Evolutionary conservation across 2,888 invertebrate species (phyloP), one percentile per base, ranked within the genome.

Genomic region (Crocallis elinguaria): DNA sequence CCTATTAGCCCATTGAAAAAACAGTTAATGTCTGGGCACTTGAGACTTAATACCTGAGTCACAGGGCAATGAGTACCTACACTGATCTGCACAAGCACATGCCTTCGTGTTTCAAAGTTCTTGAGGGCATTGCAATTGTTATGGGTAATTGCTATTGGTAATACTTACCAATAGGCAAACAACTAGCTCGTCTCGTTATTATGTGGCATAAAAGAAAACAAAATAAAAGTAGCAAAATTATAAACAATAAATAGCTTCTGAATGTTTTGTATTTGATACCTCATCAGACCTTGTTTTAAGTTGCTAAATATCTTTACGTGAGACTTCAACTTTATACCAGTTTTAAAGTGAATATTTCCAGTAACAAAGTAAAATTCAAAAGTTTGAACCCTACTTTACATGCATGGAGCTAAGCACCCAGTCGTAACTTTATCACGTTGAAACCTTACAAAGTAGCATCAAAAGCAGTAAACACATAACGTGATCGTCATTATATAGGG

Each of bases 371-470:
- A 35, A 48, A 53, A 42, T 53, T 35, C 19, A 36, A 13, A 49
- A 55, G 49, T 57, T 60, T 46, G 32, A 42, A 29, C 27, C 33
- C 57, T 43, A 55, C 51, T 57, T 52, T 52, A 48, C 43, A 60
- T 57, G 49, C 44, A 60, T 52, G 50, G 49, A 48, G 45, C 14
- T 29, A 49, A 54, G 38, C 45, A 43, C 42, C 49, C 39, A n/a
- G n/a, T n/a, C n/a, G 41, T 50, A 54, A 54, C 45, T 54, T 54
- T 39, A 53, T 32, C 37, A 32, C 49, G 48, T 32, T 41, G 12
- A 43, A 46, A 57, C 49, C 39, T 52, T 51, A 57, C 51, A 57
- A 54, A 51, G 54, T 51, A 54, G 41, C 30, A 21, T 38, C 25
- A 37, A 43, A 53, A 38, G 16, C 48, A 32, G 50, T 46, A 52